Base-by-base conservation (phyloP, 1,140 invertebrate genomes). In the Macrotrachela quadricornifera region DNA sequence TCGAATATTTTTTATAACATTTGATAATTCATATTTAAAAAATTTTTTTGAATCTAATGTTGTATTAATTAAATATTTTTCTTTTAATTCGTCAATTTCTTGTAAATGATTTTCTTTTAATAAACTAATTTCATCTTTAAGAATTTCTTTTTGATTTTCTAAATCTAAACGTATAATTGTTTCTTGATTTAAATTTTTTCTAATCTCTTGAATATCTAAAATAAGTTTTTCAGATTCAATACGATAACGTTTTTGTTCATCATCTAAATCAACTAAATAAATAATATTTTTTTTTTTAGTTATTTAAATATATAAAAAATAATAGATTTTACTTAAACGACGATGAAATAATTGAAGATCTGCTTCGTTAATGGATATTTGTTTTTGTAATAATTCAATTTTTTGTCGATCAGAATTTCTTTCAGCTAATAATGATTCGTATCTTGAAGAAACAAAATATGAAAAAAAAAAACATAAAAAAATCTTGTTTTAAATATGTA, bases 1-100 rank as follows among this genome's bases (percentile, higher is more conserved):
- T 58, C 73, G 72, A 56, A 74, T 73, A 57, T 75, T 73, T 42
- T 70, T 57, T 57, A 74, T 73, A 42, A 71, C 72, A 53, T 73
- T 66, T 43, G 71, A 64, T 51, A 74, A 58, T 57, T 74, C 73
- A 58, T 70, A 71, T 63, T 50, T 45, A 48, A 55, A 55, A 13
- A 50, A 55, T 36, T 55, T 48, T 1, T 36, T 43, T 36, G 54
- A 46, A 39, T 55, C 54, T 0, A 55, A n/a, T 39, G 48, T 42
- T 9, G 40, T 43, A 43, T 55, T 48, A 18, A 50, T 49, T 18
- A 46, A 45, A 6, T 36, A 40, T 16, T 40, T 50, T 47, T 44
- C 30, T 50, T 45, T 55, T n/a, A 55, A 40, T 21, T 55, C 48
- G 1, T 55, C 44, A 13, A 55, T 30, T 36, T 55, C 48, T 39